Evolutionary conservation across 92 coral and sea anemone species (phyloP).

Genomic region (Metridium senile): DNA sequence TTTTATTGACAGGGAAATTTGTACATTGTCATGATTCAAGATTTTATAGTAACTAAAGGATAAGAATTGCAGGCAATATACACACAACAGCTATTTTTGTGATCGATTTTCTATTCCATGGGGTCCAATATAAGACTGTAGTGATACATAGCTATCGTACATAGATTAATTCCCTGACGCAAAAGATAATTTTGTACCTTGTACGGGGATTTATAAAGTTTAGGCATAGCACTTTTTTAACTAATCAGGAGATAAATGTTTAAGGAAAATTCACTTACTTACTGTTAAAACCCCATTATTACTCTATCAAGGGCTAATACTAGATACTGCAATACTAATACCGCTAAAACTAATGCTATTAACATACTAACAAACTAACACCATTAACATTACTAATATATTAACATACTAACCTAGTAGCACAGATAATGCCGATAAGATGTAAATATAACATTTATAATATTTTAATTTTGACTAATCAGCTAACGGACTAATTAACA

Average conservation of each 20-base stretch:
- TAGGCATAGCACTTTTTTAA: no score
- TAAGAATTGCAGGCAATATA: not conserved
- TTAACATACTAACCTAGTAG: not conserved
- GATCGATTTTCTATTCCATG: not conserved
- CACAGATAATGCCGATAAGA: not conserved
- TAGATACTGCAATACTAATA: not conserved
- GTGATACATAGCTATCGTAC: no score
- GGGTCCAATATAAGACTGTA: not conserved
- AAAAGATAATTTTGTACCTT: no score
- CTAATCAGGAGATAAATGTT: no score
- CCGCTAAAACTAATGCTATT: not conserved
- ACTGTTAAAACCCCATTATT: no score
- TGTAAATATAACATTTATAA: not conserved
- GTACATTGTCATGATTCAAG: not conserved
- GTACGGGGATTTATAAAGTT: no score
- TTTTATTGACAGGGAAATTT: not conserved
- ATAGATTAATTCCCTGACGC: no score
- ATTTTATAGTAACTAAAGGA: slow-evolving; percentile 7
- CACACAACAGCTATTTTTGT: not conserved
- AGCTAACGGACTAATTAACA: not conserved
- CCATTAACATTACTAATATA: not conserved
- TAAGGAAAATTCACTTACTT: no score
- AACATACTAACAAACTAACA: slow-evolving; percentile 5
- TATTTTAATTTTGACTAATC: not conserved
- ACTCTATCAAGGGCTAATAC: no score